Percentiles rank a stretch among this genome's conserved stretches.
Evolutionary conservation across 2,797 vertebrate genomes (phyloP).

Genomic region (Danio choprae): DNA sequence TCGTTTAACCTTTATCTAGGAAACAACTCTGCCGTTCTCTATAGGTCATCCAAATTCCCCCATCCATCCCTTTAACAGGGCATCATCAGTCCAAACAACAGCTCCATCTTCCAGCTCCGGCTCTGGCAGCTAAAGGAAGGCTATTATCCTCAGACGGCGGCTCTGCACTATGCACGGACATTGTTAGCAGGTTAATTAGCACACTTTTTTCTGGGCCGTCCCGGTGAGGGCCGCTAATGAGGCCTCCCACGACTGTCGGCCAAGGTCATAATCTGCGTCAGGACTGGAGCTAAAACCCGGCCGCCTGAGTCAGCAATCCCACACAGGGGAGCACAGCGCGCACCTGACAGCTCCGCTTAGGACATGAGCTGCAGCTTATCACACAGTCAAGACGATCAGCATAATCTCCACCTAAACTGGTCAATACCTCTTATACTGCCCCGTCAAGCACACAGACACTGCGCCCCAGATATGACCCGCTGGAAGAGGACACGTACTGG

Average conservation of each 20-base stretch:
- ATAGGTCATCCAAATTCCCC: conserved; percentile 53
- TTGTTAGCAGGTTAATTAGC: conserved; percentile 82
- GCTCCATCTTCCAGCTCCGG: conserved; percentile 75
- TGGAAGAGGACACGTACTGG: not conserved
- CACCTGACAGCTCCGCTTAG: conserved; percentile 72
- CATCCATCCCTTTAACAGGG: conserved; percentile 67
- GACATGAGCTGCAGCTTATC: conserved; percentile 78
- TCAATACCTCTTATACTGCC: conserved; percentile 71
- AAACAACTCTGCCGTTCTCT: conserved; percentile 37
- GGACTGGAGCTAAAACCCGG: conserved; percentile 76
- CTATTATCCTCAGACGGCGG: conserved; percentile 76
- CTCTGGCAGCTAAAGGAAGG: conserved; percentile 74
- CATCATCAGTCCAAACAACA: conserved; percentile 75
- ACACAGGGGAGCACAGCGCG: conserved; percentile 65
- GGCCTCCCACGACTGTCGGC: conserved; percentile 68
- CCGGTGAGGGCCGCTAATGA: conserved; percentile 77
- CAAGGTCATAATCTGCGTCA: conserved; percentile 78
- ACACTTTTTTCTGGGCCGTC: conserved; percentile 74
- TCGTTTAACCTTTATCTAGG: conserved; percentile 56
- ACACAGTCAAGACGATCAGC: conserved; percentile 72
- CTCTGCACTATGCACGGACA: conserved; percentile 79
- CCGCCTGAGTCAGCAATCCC: conserved; percentile 87
- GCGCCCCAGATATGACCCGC: conserved; percentile 57
- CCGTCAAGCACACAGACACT: conserved; percentile 60
- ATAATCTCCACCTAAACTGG: conserved; percentile 76